Base-by-base conservation (phyloP, 1,140 invertebrate genomes). In the Caenorhabditis tropicalis region DNA sequence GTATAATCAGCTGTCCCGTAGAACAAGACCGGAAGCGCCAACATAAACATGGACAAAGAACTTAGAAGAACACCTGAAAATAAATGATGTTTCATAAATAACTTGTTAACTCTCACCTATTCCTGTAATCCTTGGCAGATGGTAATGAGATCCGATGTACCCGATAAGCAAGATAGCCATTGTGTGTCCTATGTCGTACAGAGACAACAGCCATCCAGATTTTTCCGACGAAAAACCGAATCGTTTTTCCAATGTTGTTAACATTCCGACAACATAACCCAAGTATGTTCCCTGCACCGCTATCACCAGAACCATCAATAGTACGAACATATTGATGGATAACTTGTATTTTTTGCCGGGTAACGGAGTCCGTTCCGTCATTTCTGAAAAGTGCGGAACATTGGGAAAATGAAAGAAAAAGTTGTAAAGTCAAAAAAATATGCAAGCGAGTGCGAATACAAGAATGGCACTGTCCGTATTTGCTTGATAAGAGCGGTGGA, bases 111-210 rank as follows among this genome's bases (percentile, higher is more conserved):
- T n/a, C n/a, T n/a, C 27, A 53, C 84, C 84, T 51, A 85, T 85
- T n/a, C 80, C 84, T 7, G 84, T 85, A 31, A 85, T 82, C 33
- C 84, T 82, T 46, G 84, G 84, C 21, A 82, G 33, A 51, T 85
- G 84, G 31, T 48, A 58, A 24, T 80, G 46, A 46, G 80, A 81
- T 36, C 80, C 84, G 51, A 85, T 85, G 49, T 85, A 85, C 19
- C 84, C 84, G 27, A 85, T 81, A 29, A 74, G 53, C 0, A 85
- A 65, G 43, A 85, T 85, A 43, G 84, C 80, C 27, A 85, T 46
- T 24, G 84, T 85, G 81, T 85, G 84, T 24, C 84, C 84, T 24
- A 85, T 74, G 56, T 85, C 84, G 81, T 85, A 85, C 29, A 85
- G 16, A 49, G 80, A 82, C 19, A 85, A 58, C 15, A 85, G 81